Evolutionary conservation across 2,888 invertebrate species (phyloP).

Genomic region (Glaucopsyche alexis): DNA sequence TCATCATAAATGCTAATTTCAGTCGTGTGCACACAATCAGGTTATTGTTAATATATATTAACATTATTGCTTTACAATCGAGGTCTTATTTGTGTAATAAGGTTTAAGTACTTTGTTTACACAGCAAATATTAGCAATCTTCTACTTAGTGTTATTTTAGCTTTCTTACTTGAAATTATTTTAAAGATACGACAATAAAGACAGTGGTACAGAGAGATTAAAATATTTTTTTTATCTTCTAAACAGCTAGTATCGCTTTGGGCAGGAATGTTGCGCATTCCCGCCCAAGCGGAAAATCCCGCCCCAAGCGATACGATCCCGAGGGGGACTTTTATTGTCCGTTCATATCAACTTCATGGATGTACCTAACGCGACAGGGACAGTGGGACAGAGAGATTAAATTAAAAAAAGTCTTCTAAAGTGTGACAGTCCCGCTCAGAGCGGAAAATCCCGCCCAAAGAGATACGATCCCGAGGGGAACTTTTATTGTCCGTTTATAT

Average conservation of each 20-base stretch:
- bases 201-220: background rate
- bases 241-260: too few relatives aligned
- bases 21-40: background rate
- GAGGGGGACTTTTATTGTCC: background rate
- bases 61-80: conserved; percentile 2
- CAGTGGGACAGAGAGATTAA: too few relatives aligned
- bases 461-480: background rate
- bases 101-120: background rate
- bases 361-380: background rate
- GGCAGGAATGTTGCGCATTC: too few relatives aligned
- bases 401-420: background rate
- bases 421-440: background rate
- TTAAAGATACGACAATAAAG: background rate
- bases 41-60: conserved; percentile 3
- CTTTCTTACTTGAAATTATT: background rate
- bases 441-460: background rate
- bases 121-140: background rate
- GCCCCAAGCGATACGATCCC: background rate
- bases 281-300: background rate
- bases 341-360: too few relatives aligned
- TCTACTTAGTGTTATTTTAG: background rate
- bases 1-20: background rate
- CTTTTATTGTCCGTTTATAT: background rate
- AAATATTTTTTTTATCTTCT: too few relatives aligned
- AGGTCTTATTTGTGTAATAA: background rate